phyloP scores from a whole-genome alignment of 2,888 invertebrate genomes.

The Autographa pulchrina region DNA sequence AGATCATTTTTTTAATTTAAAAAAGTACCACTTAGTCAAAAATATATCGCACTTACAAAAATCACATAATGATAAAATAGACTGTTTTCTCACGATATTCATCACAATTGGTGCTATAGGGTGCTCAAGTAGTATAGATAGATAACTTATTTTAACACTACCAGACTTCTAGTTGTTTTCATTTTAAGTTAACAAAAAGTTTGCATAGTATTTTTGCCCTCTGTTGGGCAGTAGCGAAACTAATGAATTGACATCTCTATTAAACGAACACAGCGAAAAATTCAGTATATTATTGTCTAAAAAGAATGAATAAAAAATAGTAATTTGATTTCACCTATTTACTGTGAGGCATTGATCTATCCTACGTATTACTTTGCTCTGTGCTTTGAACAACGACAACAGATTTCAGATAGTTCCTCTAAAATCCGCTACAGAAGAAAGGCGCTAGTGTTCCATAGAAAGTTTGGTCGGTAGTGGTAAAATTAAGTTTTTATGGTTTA shows the following conservation, averaged over 20 bases:
- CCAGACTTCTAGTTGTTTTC: not conserved
- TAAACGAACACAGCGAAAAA: too few relatives aligned
- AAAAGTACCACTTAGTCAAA: not conserved
- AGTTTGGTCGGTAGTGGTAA: slow-evolving; percentile 42
- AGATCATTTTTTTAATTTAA: not conserved
- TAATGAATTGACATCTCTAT: not conserved
- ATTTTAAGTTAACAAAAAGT: not conserved
- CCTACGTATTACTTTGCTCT: too few relatives aligned
- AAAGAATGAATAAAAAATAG: too few relatives aligned
- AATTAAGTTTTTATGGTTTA: slow-evolving; percentile 50
- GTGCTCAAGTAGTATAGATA: slow-evolving; percentile 72
- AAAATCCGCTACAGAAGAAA: slow-evolving; percentile 13
- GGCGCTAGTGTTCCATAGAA: slow-evolving; percentile 14
- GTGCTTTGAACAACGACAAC: too few relatives aligned
- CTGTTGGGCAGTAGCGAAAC: slow-evolving; percentile 2
- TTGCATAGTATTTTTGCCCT: not conserved
- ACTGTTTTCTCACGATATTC: slow-evolving; percentile 34
- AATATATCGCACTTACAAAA: slow-evolving; percentile 27
- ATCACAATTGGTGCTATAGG: slow-evolving; percentile 78
- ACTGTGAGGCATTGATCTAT: not conserved
- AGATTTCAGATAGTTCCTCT: slow-evolving; percentile 19
- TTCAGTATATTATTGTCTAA: too few relatives aligned
- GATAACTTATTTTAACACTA: slow-evolving; percentile 37
- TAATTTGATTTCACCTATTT: too few relatives aligned
- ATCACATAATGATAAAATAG: slow-evolving; percentile 31